Base-by-base conservation (phyloP, 2,113 vertebrate genomes). In the Capra hircus region DNA sequence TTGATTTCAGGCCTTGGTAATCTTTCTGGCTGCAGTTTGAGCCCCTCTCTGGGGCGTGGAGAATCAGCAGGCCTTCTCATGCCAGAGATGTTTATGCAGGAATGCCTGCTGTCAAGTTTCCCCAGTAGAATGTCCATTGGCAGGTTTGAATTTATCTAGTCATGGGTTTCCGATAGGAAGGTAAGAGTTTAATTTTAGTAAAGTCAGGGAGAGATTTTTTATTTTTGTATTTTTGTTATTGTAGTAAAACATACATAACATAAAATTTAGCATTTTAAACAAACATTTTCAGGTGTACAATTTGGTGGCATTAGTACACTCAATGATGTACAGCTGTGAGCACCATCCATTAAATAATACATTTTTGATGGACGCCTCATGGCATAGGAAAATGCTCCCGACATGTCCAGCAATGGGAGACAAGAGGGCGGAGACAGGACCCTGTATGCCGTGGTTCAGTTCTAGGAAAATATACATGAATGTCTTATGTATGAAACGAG, bases 171-270 rank as follows among this genome's bases (percentile, higher is more conserved):
- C 43, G 62, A 90, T 33, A 90, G 87, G 45, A 90, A 94, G 36
- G 10, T 43, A 74, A 84, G 48, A 84, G 40, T 77, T 94, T 95
- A 87, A 93, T 88, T 97, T 89, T 74, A 90, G 62, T 90, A 78
- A 83, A 81, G 43, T 52, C 45, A 74, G 55, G 33, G 45, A 86
- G 52, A 95, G 8, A 91, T 87, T 53, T 81, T n/a, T 7, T 81
- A 6, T 52, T 52, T n/a, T 53, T 36, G 6, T n/a, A 53, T 82
- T 82, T 82, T 36, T 53, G 50, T 83, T 53, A 36, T 83, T 14
- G 50, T 83, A 23, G 50, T 53, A 53, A 83, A 83, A 36, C 2
- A 1, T 53, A n/a, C 50, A 36, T 23, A 36, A 52, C 80, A 50
- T 80, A 82, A 53, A 53, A 36, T 53, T 53, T 23, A 83, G 12